Base-by-base conservation (phyloP, 2,113 vertebrate species). In the Zosterops lateralis region DNA sequence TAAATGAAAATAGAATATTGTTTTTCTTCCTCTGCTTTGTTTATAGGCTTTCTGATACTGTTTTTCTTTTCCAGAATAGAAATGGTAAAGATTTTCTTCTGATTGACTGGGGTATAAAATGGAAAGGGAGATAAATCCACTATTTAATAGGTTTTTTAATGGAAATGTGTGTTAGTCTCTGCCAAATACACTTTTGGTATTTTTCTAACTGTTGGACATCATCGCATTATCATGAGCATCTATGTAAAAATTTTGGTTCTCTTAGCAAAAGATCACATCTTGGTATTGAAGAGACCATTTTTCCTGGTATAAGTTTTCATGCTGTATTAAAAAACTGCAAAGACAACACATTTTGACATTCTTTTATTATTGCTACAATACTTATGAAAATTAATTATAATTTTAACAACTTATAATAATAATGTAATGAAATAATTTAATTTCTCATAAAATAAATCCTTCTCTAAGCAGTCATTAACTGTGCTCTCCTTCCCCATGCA, bases 371-470 rank as follows among this genome's bases (percentile, higher is more conserved):
- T 94, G 42, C 29, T 93, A 57, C 32, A 91, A 50, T 88, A 82
- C 36, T 92, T 91, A 53, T 8, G 28, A 95, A 96, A 95, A 96
- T 96, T 88, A 95, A 94, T 95, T 93, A 66, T 48, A 78, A 50
- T 74, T 88, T 84, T 85, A 97, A 92, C 14, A 90, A 34, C 17
- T 92, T 95, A n/a, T 9, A 92, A 58, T 82, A 74, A 77, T 72
- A 93, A 79, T 62, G 36, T 45, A 64, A 91, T 92, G 81, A 95
- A 93, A 66, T 56, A 57, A 61, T 90, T 50, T 78, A 34, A 58
- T 87, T 96, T 74, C 44, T 11, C 48, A 88, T 81, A 61, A 96
- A 96, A 89, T 44, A 50, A 16, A 24, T 61, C 32, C 16, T 83
- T 87, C 61, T 93, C 47, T 85, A 84, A 83, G 31, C 73, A 92